Evolutionary conservation across 1,140 invertebrate genomes (phyloP).

Genomic region (Nasonia longicornis): DNA sequence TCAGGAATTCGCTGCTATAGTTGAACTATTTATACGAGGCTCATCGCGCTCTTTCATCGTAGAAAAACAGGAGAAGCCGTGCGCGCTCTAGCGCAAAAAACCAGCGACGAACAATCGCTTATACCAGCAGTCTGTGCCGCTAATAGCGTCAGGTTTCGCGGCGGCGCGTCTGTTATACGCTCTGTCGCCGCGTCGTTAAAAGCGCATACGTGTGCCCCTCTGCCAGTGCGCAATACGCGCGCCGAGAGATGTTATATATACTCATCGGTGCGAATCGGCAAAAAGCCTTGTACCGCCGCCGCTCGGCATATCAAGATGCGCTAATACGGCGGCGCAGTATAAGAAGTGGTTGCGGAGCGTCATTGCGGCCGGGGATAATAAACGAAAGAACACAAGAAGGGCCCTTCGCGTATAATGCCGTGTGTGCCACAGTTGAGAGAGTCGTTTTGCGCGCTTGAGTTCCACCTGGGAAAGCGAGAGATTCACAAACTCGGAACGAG

Average conservation of each 20-base stretch:
- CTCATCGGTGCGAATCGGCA: slow-evolving; percentile 7
- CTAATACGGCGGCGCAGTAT: neutral
- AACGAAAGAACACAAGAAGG: slow-evolving; percentile 1
- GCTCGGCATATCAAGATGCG: neutral
- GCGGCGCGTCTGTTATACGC: neutral
- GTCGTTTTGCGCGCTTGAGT: slow-evolving; percentile 19
- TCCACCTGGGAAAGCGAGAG: slow-evolving; percentile 24
- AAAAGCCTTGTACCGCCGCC: neutral
- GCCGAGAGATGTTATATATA: neutral
- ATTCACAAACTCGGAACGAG: slow-evolving; percentile 40
- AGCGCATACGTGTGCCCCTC: neutral
- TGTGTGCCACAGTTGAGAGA: neutral
- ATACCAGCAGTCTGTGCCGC: neutral
- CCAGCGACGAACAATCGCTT: neutral
- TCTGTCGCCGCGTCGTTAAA: slow-evolving; percentile 8
- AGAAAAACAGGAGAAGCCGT: neutral
- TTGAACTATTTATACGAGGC: slow-evolving; percentile 39
- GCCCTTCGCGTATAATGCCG: too few relatives aligned
- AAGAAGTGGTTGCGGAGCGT: neutral
- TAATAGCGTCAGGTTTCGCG: slow-evolving; percentile 28
- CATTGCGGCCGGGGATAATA: slow-evolving; percentile 4
- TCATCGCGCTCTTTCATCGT: neutral
- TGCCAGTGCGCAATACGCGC: neutral
- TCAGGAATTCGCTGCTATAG: slow-evolving; percentile 27
- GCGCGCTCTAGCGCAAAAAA: neutral